phyloP scores from a whole-genome alignment of 2,113 vertebrate genomes.

The Ahaetulla prasina region DNA sequence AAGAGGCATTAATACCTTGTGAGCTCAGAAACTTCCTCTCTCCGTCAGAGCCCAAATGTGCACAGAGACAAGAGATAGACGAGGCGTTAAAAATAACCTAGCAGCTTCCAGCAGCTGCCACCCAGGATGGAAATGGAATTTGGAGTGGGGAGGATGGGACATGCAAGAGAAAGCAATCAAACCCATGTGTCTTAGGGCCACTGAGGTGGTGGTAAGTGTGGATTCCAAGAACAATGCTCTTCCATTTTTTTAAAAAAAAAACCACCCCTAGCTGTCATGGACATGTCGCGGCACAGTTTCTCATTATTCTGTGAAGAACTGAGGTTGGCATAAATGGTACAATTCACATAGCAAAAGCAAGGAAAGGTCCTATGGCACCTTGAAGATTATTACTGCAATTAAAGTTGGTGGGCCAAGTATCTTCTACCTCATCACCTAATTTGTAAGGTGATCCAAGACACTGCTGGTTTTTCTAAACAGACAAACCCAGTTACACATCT shows the following conservation, averaged over 20 bases:
- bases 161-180: background rate
- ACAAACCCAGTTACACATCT: background rate
- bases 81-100: conserved; percentile 34
- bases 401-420: background rate
- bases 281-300: background rate
- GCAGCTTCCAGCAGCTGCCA: background rate
- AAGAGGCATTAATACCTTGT: conserved; percentile 11
- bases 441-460: background rate
- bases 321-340: background rate
- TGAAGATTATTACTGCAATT: background rate
- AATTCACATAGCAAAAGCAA: background rate
- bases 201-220: background rate
- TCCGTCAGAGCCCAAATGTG: conserved; percentile 34
- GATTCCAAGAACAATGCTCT: too few species aligned
- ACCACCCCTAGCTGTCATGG: background rate
- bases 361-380: background rate
- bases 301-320: background rate
- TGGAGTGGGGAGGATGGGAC: background rate
- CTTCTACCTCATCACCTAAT: background rate
- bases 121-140: conserved; percentile 2
- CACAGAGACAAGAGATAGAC: background rate
- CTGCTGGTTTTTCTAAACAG: background rate
- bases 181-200: background rate
- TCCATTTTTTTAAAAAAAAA: background rate
- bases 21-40: conserved; percentile 3